Base-by-base conservation (phyloP, 2,113 vertebrate genomes). In the Megaceryle maxima region DNA sequence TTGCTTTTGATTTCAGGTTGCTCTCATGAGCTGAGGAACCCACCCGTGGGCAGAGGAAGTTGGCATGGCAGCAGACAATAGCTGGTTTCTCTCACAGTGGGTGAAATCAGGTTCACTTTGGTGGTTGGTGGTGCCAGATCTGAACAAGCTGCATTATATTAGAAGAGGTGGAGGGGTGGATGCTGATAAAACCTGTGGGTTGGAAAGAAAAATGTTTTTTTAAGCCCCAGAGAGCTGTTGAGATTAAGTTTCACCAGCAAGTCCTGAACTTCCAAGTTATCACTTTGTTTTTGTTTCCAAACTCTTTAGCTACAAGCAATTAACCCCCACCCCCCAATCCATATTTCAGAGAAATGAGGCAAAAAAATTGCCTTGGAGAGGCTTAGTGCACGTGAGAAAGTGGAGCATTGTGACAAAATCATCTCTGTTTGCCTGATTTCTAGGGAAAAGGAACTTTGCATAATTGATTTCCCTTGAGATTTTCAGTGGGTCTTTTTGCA, bases 381-480 rank as follows among this genome's bases (percentile, higher is more conserved):
- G 74, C 51, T 53, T 64, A 26, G 31, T 6, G 26, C 21, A 6
- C 6, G 9, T 2, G 9, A 46, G 48, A 59, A 79, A 56, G 37
- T 15, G 24, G 8, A 35, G 3, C 0, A 0, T 29, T 13, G 2
- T 37, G 26, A 22, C 21, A 5, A 13, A 13, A 10, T 44, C 9
- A 37, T 37, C 22, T 24, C 6, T 18, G 6, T 5, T 11, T 60
- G 29, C 1, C 1, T 68, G n/a, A 28, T 72, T 79, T n/a, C 44
- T 35, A 57, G 50, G 33, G 43, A 86, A 37, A 59, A 82, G 33
- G 35, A 59, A 24, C 33, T 39, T 25, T 66, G 15, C 55, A 1
- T 39, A 13, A 2, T 20, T 51, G 60, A 15, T 43, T 44, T 29
- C 22, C 12, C 29, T 21, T 25, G 16, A 33, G 16, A 6, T 37